phyloP scores from a whole-genome alignment of 2,113 vertebrate species.

The Mola mola region DNA sequence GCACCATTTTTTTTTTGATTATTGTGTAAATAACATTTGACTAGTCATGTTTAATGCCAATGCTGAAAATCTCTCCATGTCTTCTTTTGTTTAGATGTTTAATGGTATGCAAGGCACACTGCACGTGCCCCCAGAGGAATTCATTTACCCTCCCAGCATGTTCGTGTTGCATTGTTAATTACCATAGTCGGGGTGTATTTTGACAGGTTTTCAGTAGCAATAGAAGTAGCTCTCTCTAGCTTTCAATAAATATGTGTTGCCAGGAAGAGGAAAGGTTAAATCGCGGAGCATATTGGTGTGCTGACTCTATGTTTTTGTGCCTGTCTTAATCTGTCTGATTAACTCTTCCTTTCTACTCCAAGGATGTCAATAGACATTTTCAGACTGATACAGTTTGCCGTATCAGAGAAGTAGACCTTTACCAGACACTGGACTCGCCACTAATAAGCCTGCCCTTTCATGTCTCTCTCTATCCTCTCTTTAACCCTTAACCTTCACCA shows the following conservation, averaged over 20 bases:
- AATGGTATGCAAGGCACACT: constrained; percentile 30
- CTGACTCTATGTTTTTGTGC: constrained; percentile 22
- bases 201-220: constrained; percentile 46
- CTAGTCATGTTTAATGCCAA: constrained; percentile 65
- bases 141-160: constrained; percentile 61
- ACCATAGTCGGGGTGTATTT: constrained; percentile 45
- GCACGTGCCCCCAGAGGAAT: constrained; percentile 43
- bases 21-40: too few relatives aligned
- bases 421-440: constrained; percentile 26
- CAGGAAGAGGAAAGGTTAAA: constrained; percentile 60
- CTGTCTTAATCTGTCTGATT: constrained; percentile 19
- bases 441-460: constrained; percentile 31
- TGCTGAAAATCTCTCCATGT: constrained; percentile 34
- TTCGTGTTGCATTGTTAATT: constrained; percentile 62
- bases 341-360: background rate
- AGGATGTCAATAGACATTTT: constrained; percentile 46
- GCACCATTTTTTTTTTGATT: constrained; percentile 21
- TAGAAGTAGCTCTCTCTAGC: constrained; percentile 33
- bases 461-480: background rate
- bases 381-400: constrained; percentile 30
- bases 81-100: constrained; percentile 62
- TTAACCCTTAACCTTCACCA: background rate
- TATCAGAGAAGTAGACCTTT: constrained; percentile 56
- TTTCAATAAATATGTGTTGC: constrained; percentile 48
- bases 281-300: constrained; percentile 23